Percentiles rank a stretch among this genome's conserved stretches.
Evolutionary conservation across 2,888 invertebrate genomes (phyloP).

Genomic region (Perithous albicinctus): DNA sequence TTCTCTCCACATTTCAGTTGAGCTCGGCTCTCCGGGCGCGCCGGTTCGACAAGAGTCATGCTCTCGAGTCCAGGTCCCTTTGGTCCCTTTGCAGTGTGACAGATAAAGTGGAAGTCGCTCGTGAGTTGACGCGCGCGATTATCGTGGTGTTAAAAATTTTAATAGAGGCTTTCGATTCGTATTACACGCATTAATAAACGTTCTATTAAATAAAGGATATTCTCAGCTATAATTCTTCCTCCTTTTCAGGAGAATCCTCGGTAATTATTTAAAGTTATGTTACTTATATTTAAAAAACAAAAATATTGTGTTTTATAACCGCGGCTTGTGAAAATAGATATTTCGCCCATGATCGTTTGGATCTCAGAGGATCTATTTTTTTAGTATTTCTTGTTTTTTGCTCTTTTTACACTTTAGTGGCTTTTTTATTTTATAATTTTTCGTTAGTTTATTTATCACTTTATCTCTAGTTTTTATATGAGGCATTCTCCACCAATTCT

Average conservation of each 20-base stretch:
- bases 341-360: too few relatives aligned
- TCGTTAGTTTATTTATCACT: neutral
- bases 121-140: slow-evolving; percentile 4
- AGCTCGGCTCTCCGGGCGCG: slow-evolving; percentile 77
- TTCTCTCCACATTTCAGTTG: slow-evolving; percentile 72
- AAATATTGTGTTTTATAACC: too few relatives aligned
- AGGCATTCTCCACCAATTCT: too few relatives aligned
- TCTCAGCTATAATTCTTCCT: neutral
- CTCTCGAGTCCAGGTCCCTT: slow-evolving; percentile 11
- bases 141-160: slow-evolving; percentile 6
- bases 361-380: too few relatives aligned
- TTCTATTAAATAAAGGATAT: too few relatives aligned
- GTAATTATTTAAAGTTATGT: neutral
- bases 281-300: too few relatives aligned
- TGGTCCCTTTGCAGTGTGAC: slow-evolving; percentile 23
- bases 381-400: too few relatives aligned
- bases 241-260: neutral
- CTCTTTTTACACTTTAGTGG: too few relatives aligned
- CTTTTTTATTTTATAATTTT: neutral
- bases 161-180: neutral
- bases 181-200: too few relatives aligned
- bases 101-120: slow-evolving; percentile 11
- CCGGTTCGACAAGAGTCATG: slow-evolving; percentile 67
- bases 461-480: neutral
- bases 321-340: too few relatives aligned